Evolutionary conservation across 2,888 invertebrate genomes (phyloP).

Genomic region (Parnassius glacialis): DNA sequence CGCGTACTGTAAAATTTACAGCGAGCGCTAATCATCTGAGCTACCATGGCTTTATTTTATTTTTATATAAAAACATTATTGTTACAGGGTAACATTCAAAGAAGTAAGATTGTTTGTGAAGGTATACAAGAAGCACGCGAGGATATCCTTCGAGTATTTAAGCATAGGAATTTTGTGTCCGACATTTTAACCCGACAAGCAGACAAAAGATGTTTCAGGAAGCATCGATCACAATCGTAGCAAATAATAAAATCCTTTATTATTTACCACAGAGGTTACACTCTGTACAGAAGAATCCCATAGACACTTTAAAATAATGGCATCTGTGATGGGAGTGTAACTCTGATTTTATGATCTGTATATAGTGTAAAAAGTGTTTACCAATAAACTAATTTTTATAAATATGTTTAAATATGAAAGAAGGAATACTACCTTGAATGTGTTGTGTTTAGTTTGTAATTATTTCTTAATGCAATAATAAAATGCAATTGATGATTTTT

Average conservation of each 20-base stretch:
- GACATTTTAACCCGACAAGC: slow-evolving; percentile 95
- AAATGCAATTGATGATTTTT: slow-evolving; percentile 13
- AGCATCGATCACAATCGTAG: slow-evolving; percentile 88
- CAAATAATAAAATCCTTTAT: slow-evolving; percentile 37
- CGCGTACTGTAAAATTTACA: too few species aligned
- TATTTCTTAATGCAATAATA: slow-evolving; percentile 52
- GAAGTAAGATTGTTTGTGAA: slow-evolving; percentile 95
- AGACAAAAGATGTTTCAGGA: slow-evolving; percentile 95
- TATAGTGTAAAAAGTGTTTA: slow-evolving; percentile 27
- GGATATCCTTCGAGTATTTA: slow-evolving; percentile 94
- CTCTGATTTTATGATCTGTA: slow-evolving; percentile 15
- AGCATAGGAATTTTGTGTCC: slow-evolving; percentile 92
- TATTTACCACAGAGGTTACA: neutral
- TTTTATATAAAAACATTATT: neutral
- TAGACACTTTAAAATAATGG: slow-evolving; percentile 1
- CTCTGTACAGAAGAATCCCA: slow-evolving; percentile 4
- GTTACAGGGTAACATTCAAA: slow-evolving; percentile 94
- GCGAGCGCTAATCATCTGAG: too few species aligned
- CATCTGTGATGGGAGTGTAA: slow-evolving; percentile 34
- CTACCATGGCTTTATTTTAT: too few species aligned
- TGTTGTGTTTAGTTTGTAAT: slow-evolving; percentile 56
- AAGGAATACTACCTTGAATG: slow-evolving; percentile 56
- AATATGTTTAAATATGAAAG: slow-evolving; percentile 40
- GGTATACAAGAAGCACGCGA: slow-evolving; percentile 93
- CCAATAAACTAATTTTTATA: slow-evolving; percentile 18